phyloP scores from a whole-genome alignment of 2,797 vertebrate genomes.

The Clarias pachynema region DNA sequence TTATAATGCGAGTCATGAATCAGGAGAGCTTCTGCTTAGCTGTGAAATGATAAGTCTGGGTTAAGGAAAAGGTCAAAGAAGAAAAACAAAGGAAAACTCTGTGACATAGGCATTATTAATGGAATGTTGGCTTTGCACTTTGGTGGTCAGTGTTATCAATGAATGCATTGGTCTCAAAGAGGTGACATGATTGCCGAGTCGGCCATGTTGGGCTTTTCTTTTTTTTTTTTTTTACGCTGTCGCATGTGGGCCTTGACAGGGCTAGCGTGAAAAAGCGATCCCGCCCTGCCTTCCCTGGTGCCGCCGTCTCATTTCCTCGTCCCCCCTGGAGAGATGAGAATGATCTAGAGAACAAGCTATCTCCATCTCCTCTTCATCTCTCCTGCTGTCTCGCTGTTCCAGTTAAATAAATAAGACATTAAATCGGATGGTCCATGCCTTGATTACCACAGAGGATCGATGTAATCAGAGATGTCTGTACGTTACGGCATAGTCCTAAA shows the following conservation, averaged over 20 bases:
- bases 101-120: background rate
- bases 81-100: background rate
- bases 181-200: background rate
- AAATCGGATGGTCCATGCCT: constrained; percentile 74
- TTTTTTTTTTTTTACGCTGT: constrained; percentile 29
- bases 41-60: constrained; percentile 22
- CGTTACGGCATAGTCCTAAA: constrained; percentile 70
- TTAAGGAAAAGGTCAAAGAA: constrained; percentile 7
- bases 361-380: constrained; percentile 81
- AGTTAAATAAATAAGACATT: constrained; percentile 86
- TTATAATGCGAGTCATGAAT: constrained; percentile 47
- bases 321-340: constrained; percentile 65
- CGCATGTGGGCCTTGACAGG: constrained; percentile 57
- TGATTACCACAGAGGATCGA: constrained; percentile 75
- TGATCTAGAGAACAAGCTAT: constrained; percentile 68
- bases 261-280: constrained; percentile 69
- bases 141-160: background rate
- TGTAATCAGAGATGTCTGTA: constrained; percentile 77
- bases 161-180: background rate
- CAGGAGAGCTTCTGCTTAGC: constrained; percentile 22
- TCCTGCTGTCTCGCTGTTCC: constrained; percentile 67
- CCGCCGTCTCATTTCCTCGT: constrained; percentile 74
- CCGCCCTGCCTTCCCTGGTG: constrained; percentile 72
- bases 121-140: background rate
- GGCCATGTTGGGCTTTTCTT: background rate